These are phyloP conservation scores for Lasioglossum zephyrum DNA, from an alignment of 2,888 invertebrate species.

Conservation along the genomic window DNA sequence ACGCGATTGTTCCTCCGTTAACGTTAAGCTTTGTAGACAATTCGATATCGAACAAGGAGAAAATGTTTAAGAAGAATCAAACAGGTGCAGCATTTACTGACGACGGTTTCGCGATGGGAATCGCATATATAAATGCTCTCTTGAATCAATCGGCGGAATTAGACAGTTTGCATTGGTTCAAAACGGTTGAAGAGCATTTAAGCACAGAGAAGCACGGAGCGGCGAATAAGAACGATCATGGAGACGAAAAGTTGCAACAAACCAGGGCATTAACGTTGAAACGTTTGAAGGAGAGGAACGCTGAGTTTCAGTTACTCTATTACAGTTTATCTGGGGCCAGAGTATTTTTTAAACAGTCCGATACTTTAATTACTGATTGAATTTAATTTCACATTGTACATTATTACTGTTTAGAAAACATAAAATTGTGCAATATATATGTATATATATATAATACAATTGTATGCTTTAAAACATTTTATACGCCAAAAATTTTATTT, in stretches of 20 bases:
- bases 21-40: constrained; percentile 98
- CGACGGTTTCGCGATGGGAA: constrained; percentile 99
- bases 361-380: constrained; percentile 52
- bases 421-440: constrained; percentile 42
- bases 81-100: constrained; percentile 96
- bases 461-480: constrained; percentile 48
- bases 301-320: constrained; percentile 94
- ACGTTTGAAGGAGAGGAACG: constrained; percentile 86
- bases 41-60: constrained; percentile 95
- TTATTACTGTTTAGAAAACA: constrained; percentile 39
- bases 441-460: constrained; percentile 22
- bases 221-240: constrained; percentile 86
- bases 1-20: constrained; percentile 95
- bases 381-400: constrained; percentile 52
- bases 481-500: constrained; percentile 50
- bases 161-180: constrained; percentile 98
- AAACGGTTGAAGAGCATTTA: constrained; percentile 92
- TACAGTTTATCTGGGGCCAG: constrained; percentile 97
- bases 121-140: constrained; percentile 96
- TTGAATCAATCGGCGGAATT: constrained; percentile 93
- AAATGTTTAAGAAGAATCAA: constrained; percentile 95
- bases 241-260: constrained; percentile 96
- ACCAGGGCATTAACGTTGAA: constrained; percentile 95
- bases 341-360: constrained; percentile 93
- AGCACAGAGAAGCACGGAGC: constrained; percentile 87